Percentiles rank a stretch among this genome's conserved stretches.
phyloP scores from a whole-genome alignment of 2,113 vertebrate species.

The Spilogale gracilis region DNA sequence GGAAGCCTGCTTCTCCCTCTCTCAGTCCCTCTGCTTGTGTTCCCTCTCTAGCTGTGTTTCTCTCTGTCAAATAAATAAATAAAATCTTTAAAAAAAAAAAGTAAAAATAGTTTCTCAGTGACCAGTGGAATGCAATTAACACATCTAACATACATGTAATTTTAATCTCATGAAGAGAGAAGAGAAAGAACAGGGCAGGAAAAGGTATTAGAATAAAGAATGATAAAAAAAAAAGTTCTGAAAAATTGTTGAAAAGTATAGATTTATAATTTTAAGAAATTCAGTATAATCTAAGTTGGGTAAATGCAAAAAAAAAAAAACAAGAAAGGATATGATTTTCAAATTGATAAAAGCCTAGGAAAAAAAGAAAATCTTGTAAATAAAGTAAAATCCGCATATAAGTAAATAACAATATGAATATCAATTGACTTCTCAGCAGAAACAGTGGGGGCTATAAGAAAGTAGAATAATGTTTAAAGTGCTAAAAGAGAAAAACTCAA shows the following conservation, averaged over 20 bases:
- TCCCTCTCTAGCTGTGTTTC: too few species aligned
- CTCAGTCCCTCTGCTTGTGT: too few species aligned
- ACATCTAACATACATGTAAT: neutral
- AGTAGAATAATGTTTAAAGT: neutral
- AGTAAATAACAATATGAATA: neutral
- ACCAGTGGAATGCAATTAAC: neutral
- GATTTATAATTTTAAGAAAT: neutral
- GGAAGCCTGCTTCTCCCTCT: too few species aligned
- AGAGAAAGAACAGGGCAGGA: neutral
- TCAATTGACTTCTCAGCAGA: neutral
- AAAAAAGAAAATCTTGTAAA: neutral
- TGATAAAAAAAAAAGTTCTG: neutral
- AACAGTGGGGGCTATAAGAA: neutral
- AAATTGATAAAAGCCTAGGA: neutral
- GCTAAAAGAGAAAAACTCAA: neutral
- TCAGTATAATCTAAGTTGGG: neutral
- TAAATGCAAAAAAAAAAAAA: neutral
- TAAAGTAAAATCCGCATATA: neutral
- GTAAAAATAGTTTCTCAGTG: neutral
- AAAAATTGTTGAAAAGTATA: neutral
- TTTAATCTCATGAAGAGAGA: neutral
- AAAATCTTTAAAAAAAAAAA: neutral
- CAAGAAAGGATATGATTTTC: neutral
- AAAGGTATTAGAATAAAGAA: neutral
- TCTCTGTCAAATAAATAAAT: too few species aligned